These are phyloP conservation scores for Urechis unicinctus DNA, from an alignment of 2,888 invertebrate genomes.

Conservation along the genomic window DNA sequence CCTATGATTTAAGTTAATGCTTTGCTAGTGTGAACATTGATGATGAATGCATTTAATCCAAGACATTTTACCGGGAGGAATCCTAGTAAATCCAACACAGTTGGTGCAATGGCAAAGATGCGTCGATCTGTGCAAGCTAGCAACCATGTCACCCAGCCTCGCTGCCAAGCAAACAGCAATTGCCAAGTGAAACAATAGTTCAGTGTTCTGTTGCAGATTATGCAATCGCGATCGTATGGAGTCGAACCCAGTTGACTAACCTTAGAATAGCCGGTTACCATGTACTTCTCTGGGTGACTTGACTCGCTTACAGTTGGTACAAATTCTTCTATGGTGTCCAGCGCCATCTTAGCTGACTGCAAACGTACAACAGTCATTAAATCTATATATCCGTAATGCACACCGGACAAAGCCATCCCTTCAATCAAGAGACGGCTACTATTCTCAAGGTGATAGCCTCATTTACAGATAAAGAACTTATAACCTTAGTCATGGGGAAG, in stretches of 20 bases:
- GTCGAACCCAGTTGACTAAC: background rate
- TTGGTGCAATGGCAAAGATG: slow-evolving; percentile 13
- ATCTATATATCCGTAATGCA: no score
- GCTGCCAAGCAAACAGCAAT: background rate
- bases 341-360: slow-evolving; percentile 11
- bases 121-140: slow-evolving; percentile 10
- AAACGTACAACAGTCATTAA: no score
- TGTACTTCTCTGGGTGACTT: slow-evolving; percentile 2
- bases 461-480: no score
- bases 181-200: background rate
- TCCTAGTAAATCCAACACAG: slow-evolving; percentile 13
- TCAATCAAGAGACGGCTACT: no score
- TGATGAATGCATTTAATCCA: no score
- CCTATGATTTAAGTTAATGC: no score
- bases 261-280: slow-evolving; percentile 15
- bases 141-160: slow-evolving; percentile 17
- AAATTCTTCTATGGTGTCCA: slow-evolving; percentile 10
- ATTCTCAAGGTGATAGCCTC: no score
- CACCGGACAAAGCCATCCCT: no score
- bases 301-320: background rate
- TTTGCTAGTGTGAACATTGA: no score
- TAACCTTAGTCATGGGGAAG: slow-evolving; percentile 14
- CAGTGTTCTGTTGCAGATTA: background rate
- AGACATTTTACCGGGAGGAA: slow-evolving; percentile 2
- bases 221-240: background rate